Conservation (phyloP, 2,113 vertebrate species). For the Equus quagga region DNA sequence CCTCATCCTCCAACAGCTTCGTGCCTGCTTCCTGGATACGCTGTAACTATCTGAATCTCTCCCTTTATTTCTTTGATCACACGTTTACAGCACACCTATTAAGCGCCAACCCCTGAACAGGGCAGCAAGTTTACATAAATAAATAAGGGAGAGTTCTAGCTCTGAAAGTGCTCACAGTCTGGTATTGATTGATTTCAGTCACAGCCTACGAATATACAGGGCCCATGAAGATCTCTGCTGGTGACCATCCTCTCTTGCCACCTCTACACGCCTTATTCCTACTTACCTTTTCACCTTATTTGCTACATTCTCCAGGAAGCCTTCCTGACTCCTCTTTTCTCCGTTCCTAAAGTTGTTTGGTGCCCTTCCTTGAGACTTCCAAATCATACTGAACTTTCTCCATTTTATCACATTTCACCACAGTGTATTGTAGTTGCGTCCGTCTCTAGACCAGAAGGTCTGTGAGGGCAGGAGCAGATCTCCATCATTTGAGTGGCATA, state of each 20-base stretch:
- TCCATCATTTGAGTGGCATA: not conserved
- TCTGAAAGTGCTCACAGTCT: not conserved
- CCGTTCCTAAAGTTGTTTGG: not conserved
- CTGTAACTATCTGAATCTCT: not conserved
- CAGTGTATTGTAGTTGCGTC: not conserved
- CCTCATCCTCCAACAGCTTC: not conserved
- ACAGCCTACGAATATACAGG: not conserved
- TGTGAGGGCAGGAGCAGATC: not conserved
- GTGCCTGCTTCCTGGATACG: not conserved
- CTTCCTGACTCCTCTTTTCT: not conserved
- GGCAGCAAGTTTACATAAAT: not conserved
- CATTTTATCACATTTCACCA: not conserved
- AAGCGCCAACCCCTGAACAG: not conserved
- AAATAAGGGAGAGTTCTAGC: not conserved
- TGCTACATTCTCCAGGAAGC: not conserved
- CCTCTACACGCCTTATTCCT: not conserved
- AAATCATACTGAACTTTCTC: not conserved
- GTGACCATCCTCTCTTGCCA: not conserved
- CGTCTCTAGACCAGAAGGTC: not conserved
- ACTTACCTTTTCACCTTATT: not conserved
- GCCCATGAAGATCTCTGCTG: not conserved
- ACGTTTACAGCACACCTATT: not conserved
- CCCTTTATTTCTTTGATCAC: not conserved
- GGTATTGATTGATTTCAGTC: not conserved
- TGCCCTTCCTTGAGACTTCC: not conserved